Conservation (phyloP, 2,797 vertebrate species). For the Dromococcyx pavoninus region DNA sequence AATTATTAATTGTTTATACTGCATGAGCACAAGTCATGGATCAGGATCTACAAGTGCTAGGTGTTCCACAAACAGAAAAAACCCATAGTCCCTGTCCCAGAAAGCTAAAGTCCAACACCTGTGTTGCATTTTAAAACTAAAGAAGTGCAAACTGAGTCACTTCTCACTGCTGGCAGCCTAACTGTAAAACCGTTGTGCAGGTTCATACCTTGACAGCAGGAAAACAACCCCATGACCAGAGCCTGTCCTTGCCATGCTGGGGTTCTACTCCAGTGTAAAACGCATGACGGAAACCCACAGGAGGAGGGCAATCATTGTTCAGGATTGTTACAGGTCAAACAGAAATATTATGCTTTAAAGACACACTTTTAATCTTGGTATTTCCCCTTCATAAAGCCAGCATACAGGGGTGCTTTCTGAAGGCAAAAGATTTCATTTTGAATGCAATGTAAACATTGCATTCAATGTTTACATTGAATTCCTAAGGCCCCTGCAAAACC, state of each 20-base stretch:
- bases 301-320: not conserved
- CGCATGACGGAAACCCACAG: not conserved
- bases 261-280: not conserved
- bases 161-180: not conserved
- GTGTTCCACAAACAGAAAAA: conserved; percentile 25
- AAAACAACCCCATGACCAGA: not conserved
- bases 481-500: not conserved
- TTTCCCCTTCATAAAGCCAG: not conserved
- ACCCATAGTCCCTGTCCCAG: not conserved
- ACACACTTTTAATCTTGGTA: not conserved
- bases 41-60: not conserved
- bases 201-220: not conserved
- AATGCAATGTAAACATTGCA: not conserved
- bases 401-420: not conserved
- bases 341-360: not conserved
- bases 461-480: too few relatives aligned
- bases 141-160: not conserved
- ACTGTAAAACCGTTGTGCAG: not conserved
- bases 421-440: not conserved
- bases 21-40: not conserved
- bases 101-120: conserved; percentile 41
- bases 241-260: not conserved
- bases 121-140: not conserved
- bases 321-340: not conserved
- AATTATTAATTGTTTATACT: conserved; percentile 42